These are phyloP conservation scores for Epizoanthus ramosus DNA, from an alignment of 92 coral and sea anemone genomes.

Conservation along the genomic window DNA sequence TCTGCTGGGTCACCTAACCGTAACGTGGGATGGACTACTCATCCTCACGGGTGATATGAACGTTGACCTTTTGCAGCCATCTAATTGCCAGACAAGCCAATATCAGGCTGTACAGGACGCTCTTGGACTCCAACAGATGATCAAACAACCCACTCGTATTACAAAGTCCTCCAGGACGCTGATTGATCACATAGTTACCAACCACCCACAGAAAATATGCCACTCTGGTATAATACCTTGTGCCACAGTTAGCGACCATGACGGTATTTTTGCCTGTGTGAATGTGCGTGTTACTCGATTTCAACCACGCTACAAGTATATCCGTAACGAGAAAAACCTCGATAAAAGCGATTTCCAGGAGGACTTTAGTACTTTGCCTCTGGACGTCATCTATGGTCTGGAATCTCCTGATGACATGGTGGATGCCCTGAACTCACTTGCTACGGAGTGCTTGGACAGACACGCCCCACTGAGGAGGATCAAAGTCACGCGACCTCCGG, in stretches of 20 bases:
- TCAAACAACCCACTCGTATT: conserved; percentile 50
- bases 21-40: conserved; percentile 49
- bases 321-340: conserved; percentile 41
- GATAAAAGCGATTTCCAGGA: conserved; percentile 44
- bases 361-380: conserved; percentile 57
- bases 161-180: conserved; percentile 33
- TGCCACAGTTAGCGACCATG: conserved; percentile 65
- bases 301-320: conserved; percentile 58
- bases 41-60: conserved; percentile 50
- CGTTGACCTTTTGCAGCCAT: conserved; percentile 49
- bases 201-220: conserved; percentile 23
- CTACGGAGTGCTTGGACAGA: conserved; percentile 49
- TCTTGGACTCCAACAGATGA: conserved; percentile 39
- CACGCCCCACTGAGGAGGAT: conserved; percentile 60
- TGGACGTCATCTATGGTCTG: conserved; percentile 29
- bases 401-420: conserved; percentile 62
- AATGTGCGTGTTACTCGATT: conserved; percentile 60
- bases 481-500: conserved; percentile 64
- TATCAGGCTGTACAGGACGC: conserved; percentile 36
- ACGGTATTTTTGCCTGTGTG: conserved; percentile 46
- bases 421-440: conserved; percentile 37
- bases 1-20: conserved; percentile 44
- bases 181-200: conserved; percentile 35
- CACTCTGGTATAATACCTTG: conserved; percentile 34
- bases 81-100: conserved; percentile 42